Evolutionary conservation across 2,113 vertebrate genomes (phyloP), one percentile per base, ranked within the genome.

Genomic region (Heterotis niloticus): DNA sequence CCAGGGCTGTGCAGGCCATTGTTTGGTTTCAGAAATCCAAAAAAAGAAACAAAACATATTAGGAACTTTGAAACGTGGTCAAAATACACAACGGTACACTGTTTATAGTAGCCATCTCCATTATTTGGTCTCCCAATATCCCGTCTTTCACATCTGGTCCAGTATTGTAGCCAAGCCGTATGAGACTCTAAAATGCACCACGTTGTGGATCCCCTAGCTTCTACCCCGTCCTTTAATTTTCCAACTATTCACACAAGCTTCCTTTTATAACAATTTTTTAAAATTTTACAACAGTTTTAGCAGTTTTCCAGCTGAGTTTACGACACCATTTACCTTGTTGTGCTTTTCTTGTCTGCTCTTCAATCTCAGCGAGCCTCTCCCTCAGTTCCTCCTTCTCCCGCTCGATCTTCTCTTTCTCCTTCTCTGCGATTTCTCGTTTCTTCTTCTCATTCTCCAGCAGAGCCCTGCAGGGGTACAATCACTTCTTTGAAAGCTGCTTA

Each of bases 381-480:
- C 98, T 96, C 86, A 98, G 91, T 84, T 98, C 96, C 83, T 97
- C 96, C 87, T 98, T 99, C 85, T 99, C 96, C 68, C 92, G 94
- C 81, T 97, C 96, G 88, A 98, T 98, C 91, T 98, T 98, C 83
- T 98, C 96, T 54, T 96, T 98, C 86, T 99, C 96, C 85, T 96
- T 98, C 89, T 98, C 97, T 18, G 97, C 97, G 80, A 97, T 85
- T 86, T 98, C 95, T 86, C 96, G 93, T 88, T 97, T 98, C 86
- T 98, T 98, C 90, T 98, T 98, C 92, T 98, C 96, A 87, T 95
- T 98, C 89, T 98, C 96, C 78, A 98, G 90, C 79, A 98, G 89
- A 81, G 97, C 96, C 90, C 96, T 99, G 89, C 34, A 23, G n/a
- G 51, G 56, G 44, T 34, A 52, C 1, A 60, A 16, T 64, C 13